Evolutionary conservation across 2,797 vertebrate genomes (phyloP), one percentile per base, ranked within the genome.

Genomic region (Tarsius wallacei): DNA sequence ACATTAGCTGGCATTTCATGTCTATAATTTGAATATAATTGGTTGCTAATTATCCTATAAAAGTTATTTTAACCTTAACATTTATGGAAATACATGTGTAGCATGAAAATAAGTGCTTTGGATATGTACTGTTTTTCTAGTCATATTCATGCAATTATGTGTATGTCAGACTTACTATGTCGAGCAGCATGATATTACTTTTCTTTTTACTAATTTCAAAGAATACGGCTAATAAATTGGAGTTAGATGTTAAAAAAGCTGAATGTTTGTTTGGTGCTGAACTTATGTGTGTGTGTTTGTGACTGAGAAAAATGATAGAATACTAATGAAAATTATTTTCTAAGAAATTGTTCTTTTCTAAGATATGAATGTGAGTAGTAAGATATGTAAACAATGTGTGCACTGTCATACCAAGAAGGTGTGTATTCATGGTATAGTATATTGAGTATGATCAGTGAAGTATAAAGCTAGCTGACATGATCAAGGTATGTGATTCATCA

Each of bases 181-280:
- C 82, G 36, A 85, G 16, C 16, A 84, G 12, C 12, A 7, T 88
- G 57, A 61, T 70, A n/a, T 59, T 33, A 33, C 13, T 94, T 94
- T 90, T 9, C 19, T 81, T 83, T 70, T 70, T 80, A 77, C 68
- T 96, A 28, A 90, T 91, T 78, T 76, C n/a, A 73, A 86, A 89
- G 24, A 63, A 13, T 11, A 16, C 17, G 70, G 71, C 28, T 57
- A 31, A 84, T 85, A 88, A 93, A 85, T 88, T 78, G 10, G n/a
- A 93, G 9, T 51, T 70, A 31, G 3, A 28, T 87, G 13, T 53
- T 90, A n/a, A 80, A 83, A 87, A 82, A 73, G 8, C 9, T 5
- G 3, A 59, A 16, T 87, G 24, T 42, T 91, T 68, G 1, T 91
- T 82, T 82, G 76, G 82, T 92, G 11, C 68, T 90, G 76, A 87